Percentiles rank a stretch among this genome's conserved stretches.
These are phyloP conservation scores for Charina bottae DNA, from an alignment of 2,113 vertebrate genomes.

Conservation along the genomic window DNA sequence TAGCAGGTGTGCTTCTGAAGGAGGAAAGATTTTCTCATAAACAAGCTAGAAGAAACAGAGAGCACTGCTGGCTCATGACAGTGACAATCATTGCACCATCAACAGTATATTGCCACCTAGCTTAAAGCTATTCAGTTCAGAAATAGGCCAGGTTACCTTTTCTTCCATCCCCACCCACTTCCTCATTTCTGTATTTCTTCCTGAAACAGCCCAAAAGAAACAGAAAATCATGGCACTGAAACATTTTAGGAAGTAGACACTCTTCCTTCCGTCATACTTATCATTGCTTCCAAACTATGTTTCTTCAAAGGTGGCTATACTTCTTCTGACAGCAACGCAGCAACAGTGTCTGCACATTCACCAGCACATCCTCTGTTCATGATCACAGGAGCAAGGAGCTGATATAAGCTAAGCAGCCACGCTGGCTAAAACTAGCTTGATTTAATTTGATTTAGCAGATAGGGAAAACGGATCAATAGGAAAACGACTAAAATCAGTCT, in stretches of 20 bases:
- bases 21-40: neutral
- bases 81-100: neutral
- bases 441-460: conserved; percentile 38
- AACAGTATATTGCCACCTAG: neutral
- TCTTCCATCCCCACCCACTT: fast-evolving
- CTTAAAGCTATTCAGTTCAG: conserved; percentile 21
- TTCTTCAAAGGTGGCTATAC: neutral
- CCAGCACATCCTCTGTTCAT: conserved; percentile 6
- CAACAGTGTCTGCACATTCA: neutral
- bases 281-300: conserved; percentile 13
- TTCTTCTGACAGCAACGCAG: neutral
- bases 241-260: neutral
- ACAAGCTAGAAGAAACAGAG: neutral
- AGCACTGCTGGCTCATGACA: fast-evolving
- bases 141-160: neutral
- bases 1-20: neutral
- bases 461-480: conserved; percentile 20
- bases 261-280: neutral
- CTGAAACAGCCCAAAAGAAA: neutral
- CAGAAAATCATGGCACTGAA: neutral
- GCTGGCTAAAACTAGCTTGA: conserved; percentile 12
- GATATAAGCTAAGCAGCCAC: neutral
- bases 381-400: neutral
- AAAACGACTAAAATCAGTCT: neutral
- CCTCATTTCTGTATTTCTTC: neutral